Conservation (phyloP, 2,113 vertebrate species). For the Puntigrus tetrazona region DNA sequence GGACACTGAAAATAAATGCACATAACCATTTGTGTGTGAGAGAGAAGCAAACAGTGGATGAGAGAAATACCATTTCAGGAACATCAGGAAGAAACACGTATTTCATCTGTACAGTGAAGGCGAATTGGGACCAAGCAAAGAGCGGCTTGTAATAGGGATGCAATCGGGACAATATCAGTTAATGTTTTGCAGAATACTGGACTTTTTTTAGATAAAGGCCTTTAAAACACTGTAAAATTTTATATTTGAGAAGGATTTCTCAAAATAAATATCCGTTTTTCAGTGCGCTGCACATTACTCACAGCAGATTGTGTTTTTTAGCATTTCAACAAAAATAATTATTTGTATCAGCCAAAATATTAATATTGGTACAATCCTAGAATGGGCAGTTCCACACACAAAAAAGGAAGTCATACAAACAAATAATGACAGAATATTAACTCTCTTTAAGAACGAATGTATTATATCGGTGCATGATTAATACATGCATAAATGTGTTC, state of each 20-base stretch:
- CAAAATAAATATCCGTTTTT: background rate
- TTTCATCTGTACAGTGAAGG: background rate
- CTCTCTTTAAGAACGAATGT: background rate
- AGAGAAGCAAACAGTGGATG: conserved; percentile 25
- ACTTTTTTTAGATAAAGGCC: background rate
- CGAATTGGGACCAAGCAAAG: background rate
- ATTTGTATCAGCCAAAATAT: background rate
- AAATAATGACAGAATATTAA: background rate
- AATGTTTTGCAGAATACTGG: background rate
- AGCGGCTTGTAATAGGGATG: background rate
- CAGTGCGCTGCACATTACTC: background rate
- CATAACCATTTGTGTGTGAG: background rate
- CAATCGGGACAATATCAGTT: background rate
- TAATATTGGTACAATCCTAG: background rate
- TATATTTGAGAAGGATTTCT: background rate
- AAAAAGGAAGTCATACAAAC: conserved; percentile 30
- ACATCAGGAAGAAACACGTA: conserved; percentile 12
- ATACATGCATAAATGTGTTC: background rate
- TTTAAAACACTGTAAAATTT: background rate
- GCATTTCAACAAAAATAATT: background rate
- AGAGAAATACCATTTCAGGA: conserved; percentile 39
- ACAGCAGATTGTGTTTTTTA: background rate
- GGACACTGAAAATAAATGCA: conserved; percentile 36
- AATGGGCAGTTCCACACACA: background rate
- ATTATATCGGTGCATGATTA: background rate